Evolutionary conservation across 2,113 vertebrate species (phyloP).

Genomic region (Pelodiscus sinensis): DNA sequence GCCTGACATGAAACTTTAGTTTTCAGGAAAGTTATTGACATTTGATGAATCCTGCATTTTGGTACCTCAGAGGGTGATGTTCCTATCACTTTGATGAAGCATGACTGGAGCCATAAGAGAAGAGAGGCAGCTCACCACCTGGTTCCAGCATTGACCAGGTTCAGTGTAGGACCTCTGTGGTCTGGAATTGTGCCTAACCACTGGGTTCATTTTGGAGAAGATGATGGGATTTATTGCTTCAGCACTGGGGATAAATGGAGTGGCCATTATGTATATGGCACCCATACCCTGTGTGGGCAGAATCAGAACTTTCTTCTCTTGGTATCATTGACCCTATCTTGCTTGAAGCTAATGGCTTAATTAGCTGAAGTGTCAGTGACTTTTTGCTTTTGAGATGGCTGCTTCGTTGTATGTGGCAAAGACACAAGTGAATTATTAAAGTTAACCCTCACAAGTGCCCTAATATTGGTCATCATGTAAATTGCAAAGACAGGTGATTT

Average conservation of each 20-base stretch:
- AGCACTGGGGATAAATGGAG: slow-evolving; percentile 33
- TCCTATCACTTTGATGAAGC: slow-evolving; percentile 14
- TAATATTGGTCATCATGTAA: not conserved
- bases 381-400: not conserved
- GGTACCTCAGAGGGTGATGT: slow-evolving; percentile 37
- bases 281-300: not conserved
- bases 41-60: slow-evolving; percentile 27
- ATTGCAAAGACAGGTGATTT: not conserved
- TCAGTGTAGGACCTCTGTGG: not conserved
- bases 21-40: slow-evolving; percentile 24
- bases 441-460: not conserved
- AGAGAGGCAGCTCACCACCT: slow-evolving; percentile 10
- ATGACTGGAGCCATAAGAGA: slow-evolving; percentile 12
- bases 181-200: not conserved
- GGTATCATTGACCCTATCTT: not conserved
- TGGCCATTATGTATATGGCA: not conserved
- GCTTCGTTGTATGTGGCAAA: not conserved
- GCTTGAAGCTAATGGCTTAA: not conserved
- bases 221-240: slow-evolving; percentile 25
- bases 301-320: not conserved
- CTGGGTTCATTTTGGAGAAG: slow-evolving; percentile 12
- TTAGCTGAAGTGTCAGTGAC: not conserved
- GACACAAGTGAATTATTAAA: not conserved
- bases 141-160: slow-evolving; percentile 8
- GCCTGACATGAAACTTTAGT: not conserved